Conservation (phyloP, 2,888 invertebrate species). For the Eristalis pertinax region DNA sequence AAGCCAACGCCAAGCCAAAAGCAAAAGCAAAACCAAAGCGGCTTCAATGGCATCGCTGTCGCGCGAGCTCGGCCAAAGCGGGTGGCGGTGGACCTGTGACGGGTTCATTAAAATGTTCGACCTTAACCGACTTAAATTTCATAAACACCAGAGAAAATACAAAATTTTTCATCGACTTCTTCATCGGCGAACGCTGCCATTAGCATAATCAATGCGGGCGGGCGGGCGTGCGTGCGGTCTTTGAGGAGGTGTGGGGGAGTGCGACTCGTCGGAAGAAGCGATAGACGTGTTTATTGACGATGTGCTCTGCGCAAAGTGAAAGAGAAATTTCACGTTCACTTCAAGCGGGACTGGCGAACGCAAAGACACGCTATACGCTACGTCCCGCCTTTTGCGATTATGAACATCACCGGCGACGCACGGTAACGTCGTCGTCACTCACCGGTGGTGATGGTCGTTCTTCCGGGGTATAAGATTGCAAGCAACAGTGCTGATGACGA, state of each 20-base stretch:
- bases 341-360: slow-evolving; percentile 9
- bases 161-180: slow-evolving; percentile 20
- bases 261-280: not conserved
- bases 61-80: not conserved
- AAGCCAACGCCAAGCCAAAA: not conserved
- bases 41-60: slow-evolving; percentile 40
- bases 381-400: not conserved
- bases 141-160: slow-evolving; percentile 38
- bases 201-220: slow-evolving; percentile 46
- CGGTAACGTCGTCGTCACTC: not conserved
- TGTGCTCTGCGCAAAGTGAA: slow-evolving; percentile 31
- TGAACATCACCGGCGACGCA: not conserved
- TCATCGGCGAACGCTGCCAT: slow-evolving; percentile 8
- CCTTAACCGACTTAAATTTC: slow-evolving; percentile 72
- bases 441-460: slow-evolving; percentile 6
- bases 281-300: not conserved
- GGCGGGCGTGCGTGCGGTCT: not conserved
- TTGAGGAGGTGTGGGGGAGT: not conserved
- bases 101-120: slow-evolving; percentile 66
- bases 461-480: slow-evolving; percentile 60
- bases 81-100: not conserved
- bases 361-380: slow-evolving; percentile 27
- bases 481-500: not conserved
- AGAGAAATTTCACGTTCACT: slow-evolving; percentile 62
- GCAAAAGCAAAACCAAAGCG: slow-evolving; percentile 4